These are phyloP conservation scores for Acrocyrtus sp. DNA, from an alignment of 2,888 invertebrate genomes.

Conservation along the genomic window DNA sequence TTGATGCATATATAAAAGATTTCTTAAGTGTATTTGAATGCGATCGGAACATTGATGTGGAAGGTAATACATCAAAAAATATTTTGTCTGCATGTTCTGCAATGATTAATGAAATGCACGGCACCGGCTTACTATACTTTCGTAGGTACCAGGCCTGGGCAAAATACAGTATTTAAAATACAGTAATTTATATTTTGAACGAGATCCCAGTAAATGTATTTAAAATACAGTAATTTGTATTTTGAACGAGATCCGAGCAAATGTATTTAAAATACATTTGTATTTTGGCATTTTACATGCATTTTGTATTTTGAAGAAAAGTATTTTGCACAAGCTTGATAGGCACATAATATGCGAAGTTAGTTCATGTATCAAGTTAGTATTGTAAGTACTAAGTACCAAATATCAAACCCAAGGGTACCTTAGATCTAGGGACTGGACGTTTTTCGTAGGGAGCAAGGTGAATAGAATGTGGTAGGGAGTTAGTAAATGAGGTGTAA, in stretches of 20 bases:
- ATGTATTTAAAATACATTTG: background rate
- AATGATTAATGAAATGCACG: no score
- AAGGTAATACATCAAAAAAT: constrained; percentile 12
- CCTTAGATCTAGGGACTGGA: no score
- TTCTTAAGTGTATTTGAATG: background rate
- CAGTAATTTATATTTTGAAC: background rate
- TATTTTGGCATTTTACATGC: no score
- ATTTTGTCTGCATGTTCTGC: background rate
- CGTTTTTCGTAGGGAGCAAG: no score
- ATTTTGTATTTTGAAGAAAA: background rate
- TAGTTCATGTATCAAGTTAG: no score
- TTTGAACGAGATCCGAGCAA: background rate
- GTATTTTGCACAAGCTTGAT: no score
- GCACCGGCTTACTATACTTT: no score
- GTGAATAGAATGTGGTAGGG: no score
- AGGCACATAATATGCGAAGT: no score
- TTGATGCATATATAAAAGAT: constrained; percentile 14
- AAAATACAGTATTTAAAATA: background rate
- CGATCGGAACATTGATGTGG: background rate
- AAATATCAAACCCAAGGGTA: no score
- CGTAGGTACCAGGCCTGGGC: background rate
- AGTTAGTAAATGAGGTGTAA: no score
- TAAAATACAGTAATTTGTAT: background rate
- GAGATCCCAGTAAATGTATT: background rate
- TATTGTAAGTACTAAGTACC: no score